Evolutionary conservation across 2,113 vertebrate genomes (phyloP).

Genomic region (Apteryx owenii): DNA sequence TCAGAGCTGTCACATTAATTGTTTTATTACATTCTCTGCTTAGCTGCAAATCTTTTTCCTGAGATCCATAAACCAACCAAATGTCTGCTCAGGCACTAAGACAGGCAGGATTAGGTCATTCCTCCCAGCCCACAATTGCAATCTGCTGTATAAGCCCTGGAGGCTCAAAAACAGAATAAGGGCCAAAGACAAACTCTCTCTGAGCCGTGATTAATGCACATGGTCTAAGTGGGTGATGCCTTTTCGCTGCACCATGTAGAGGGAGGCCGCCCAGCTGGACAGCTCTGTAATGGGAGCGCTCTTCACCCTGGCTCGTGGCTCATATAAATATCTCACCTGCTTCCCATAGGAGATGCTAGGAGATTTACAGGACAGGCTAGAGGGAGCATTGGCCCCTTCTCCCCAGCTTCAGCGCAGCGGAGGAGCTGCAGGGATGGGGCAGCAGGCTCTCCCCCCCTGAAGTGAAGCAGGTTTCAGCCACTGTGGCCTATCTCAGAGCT

Average conservation of each 20-base stretch:
- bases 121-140: background rate
- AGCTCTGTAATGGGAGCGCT: background rate
- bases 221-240: background rate
- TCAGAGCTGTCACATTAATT: background rate
- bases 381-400: rapidly evolving
- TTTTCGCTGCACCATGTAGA: no score
- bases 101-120: background rate
- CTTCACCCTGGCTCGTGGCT: rapidly evolving
- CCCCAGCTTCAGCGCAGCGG: background rate
- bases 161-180: background rate
- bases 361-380: background rate
- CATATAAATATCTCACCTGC: background rate
- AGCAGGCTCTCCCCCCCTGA: background rate
- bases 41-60: background rate
- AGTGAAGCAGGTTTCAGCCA: background rate
- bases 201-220: background rate
- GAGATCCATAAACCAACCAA: background rate
- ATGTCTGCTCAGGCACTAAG: background rate
- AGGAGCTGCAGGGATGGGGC: background rate
- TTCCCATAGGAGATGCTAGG: no score
- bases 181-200: background rate
- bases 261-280: background rate
- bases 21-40: background rate
- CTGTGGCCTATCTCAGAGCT: background rate
- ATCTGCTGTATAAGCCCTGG: background rate